Evolutionary conservation across 2,797 vertebrate genomes (phyloP).

Genomic region (Rhinella marina): DNA sequence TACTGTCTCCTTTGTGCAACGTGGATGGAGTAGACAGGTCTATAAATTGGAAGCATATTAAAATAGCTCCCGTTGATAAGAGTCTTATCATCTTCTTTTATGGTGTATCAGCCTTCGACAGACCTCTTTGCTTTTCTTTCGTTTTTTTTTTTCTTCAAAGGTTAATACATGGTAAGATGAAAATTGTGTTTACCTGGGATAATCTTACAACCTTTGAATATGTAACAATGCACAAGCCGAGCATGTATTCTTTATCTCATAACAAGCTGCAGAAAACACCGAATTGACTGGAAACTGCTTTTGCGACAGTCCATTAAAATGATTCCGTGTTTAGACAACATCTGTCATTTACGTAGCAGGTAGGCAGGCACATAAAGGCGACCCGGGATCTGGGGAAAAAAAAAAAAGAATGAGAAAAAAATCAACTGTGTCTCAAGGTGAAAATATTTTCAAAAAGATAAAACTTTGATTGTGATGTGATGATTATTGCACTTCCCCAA

Average conservation of each 20-base stretch:
- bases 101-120: constrained; percentile 45
- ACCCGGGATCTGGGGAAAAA: not conserved
- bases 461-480: not conserved
- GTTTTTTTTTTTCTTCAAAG: constrained; percentile 15
- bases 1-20: constrained; percentile 11
- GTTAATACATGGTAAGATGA: constrained; percentile 41
- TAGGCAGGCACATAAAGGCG: not conserved
- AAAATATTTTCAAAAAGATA: not conserved
- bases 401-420: not conserved
- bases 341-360: constrained; percentile 5
- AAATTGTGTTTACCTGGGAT: constrained; percentile 45
- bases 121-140: constrained; percentile 27
- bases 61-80: constrained; percentile 43
- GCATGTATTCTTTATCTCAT: constrained; percentile 21
- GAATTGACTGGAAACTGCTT: not conserved
- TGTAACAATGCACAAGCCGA: constrained; percentile 15
- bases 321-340: constrained; percentile 1
- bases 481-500: no score
- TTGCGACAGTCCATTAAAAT: not conserved
- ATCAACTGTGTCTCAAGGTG: not conserved
- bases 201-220: constrained; percentile 47
- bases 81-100: constrained; percentile 46
- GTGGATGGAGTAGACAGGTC: constrained; percentile 13
- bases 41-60: constrained; percentile 34
- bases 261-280: not conserved